phyloP scores from a whole-genome alignment of 2,113 vertebrate species.

The Quiscalus mexicanus region DNA sequence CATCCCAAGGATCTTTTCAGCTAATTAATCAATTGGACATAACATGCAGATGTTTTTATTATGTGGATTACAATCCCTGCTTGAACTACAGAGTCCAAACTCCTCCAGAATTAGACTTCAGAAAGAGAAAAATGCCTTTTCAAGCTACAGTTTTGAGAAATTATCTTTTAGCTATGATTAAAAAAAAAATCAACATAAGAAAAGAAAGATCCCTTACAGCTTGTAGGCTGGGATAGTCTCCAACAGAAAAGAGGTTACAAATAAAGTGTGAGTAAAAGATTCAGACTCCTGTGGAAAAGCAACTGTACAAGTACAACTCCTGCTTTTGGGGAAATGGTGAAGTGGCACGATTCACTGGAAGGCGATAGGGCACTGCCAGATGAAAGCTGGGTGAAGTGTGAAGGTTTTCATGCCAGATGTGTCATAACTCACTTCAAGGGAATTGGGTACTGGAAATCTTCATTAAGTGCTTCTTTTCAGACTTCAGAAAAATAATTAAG shows the following conservation, averaged over 20 bases:
- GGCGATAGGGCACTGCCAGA: background rate
- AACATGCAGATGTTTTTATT: background rate
- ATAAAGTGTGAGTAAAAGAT: background rate
- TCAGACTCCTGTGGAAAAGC: background rate
- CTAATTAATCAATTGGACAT: constrained; percentile 11
- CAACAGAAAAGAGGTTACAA: background rate
- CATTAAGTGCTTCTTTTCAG: constrained; percentile 19
- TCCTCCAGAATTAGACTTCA: background rate
- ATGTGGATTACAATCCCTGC: background rate
- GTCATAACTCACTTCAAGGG: constrained; percentile 32
- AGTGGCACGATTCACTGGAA: background rate
- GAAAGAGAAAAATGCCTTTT: background rate
- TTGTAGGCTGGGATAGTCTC: background rate
- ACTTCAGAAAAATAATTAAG: constrained; percentile 45
- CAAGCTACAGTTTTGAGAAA: background rate
- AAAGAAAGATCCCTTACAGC: background rate
- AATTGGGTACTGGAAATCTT: constrained; percentile 11
- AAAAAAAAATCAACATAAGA: background rate
- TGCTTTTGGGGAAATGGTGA: background rate
- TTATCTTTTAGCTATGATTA: background rate
- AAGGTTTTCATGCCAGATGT: constrained; percentile 3
- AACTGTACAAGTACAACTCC: background rate
- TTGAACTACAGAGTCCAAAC: background rate
- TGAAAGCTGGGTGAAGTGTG: background rate
- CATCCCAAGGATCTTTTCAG: background rate